Conservation (phyloP, 2,888 invertebrate species). For the Scaptomyza flava region DNA sequence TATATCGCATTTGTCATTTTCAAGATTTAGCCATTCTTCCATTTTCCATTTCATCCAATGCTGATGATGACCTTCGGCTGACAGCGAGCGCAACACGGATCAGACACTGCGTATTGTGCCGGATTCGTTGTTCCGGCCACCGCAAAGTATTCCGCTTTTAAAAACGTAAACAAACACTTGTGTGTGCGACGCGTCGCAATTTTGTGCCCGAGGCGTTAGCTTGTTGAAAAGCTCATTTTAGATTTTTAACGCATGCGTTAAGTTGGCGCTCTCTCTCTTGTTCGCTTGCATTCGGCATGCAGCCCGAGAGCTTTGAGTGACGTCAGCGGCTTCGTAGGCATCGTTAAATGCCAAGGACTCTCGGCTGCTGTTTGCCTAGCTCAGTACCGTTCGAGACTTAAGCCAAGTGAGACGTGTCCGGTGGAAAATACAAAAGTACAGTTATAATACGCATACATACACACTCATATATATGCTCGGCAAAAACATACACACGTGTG, state of each 20-base stretch:
- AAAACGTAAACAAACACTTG: slow-evolving; percentile 79
- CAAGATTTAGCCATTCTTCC: slow-evolving; percentile 6
- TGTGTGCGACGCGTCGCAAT: slow-evolving; percentile 4
- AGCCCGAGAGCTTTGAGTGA: slow-evolving; percentile 66
- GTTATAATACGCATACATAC: neutral
- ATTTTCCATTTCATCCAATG: no score
- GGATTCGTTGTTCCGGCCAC: slow-evolving; percentile 14
- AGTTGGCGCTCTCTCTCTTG: neutral
- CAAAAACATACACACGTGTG: slow-evolving; percentile 21
- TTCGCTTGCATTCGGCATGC: slow-evolving; percentile 32
- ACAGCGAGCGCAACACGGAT: slow-evolving; percentile 2
- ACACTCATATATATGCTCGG: neutral
- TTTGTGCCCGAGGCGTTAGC: slow-evolving; percentile 13
- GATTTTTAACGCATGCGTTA: slow-evolving; percentile 14
- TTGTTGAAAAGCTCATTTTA: slow-evolving; percentile 43
- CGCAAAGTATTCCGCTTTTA: slow-evolving; percentile 20
- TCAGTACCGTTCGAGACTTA: slow-evolving; percentile 71
- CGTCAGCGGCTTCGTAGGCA: slow-evolving; percentile 57
- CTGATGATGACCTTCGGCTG: slow-evolving; percentile 42
- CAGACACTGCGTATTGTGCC: slow-evolving; percentile 15
- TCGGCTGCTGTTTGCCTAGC: slow-evolving; percentile 22
- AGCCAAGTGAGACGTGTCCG: slow-evolving; percentile 65
- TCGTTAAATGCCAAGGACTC: slow-evolving; percentile 78
- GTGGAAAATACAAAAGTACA: slow-evolving; percentile 14
- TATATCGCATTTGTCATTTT: slow-evolving; percentile 47